Evolutionary conservation across 2,113 vertebrate species (phyloP).

Genomic region (Rhineura floridana): DNA sequence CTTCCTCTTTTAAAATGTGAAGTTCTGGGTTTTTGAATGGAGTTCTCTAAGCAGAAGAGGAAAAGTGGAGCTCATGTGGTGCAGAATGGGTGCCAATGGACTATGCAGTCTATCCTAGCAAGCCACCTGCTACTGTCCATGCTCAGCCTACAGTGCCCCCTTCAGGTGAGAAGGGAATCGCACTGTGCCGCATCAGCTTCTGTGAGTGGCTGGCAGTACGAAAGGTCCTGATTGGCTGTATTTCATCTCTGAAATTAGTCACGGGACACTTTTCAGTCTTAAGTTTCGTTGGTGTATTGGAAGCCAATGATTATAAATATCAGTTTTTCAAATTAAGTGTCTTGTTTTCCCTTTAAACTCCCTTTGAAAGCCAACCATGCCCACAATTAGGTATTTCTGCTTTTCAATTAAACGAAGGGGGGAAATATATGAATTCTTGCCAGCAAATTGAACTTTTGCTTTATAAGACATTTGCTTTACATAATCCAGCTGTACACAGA

Average conservation of each 20-base stretch:
- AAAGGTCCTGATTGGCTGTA: neutral
- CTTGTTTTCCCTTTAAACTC: no score
- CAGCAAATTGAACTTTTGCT: neutral
- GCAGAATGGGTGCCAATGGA: neutral
- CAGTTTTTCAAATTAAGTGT: neutral
- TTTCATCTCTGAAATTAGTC: neutral
- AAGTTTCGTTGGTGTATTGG: neutral
- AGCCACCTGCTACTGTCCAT: neutral
- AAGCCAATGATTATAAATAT: no score
- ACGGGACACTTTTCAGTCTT: neutral
- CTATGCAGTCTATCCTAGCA: no score
- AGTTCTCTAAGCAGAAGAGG: neutral
- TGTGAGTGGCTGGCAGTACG: neutral
- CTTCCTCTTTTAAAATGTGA: neutral
- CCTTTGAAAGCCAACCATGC: neutral
- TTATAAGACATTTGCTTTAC: no score
- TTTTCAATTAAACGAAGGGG: neutral
- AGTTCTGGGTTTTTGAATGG: fast-evolving
- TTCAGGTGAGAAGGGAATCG: neutral
- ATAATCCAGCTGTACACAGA: neutral
- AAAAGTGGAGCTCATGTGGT: neutral
- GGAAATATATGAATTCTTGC: neutral
- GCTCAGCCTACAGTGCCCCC: neutral
- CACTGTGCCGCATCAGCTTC: neutral
- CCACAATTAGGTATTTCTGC: neutral